Evolutionary conservation across 92 coral and sea anemone genomes (phyloP), one percentile per base, ranked within the genome.

Genomic region (Epizoanthus scotinus): DNA sequence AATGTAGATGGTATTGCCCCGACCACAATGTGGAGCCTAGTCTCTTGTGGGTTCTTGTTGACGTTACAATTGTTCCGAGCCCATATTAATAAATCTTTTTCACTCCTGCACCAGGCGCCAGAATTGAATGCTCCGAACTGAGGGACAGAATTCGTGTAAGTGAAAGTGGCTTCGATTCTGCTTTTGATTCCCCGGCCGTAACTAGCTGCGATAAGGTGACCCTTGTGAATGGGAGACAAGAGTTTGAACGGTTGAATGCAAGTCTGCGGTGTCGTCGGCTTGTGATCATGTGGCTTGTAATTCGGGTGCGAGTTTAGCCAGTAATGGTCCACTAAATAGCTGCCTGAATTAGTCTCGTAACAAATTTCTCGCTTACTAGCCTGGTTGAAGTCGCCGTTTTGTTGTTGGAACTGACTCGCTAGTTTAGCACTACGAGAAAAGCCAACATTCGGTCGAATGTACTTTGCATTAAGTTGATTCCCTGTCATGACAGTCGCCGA

Each of bases 1-100:
- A 26, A 79, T 50, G 73, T 81, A 70, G 81, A 81, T 49, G 85
- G 85, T 5, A 82, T 82, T 50, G 73, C 81, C 3, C 84, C 84
- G 15, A 63, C 84, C 34, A 79, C 49, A 38, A 79, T 36, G 69
- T 79, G 61, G n/a, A 63, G 0, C 3, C 40, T 75, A 27, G 54
- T 58, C 14, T 26, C 22, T 40, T 42, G 73, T 15, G 61, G 49
- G 63, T 79, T 65, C 8, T 49, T 64, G 18, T 31, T 5, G n/a
- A 73, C 72, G 12, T 63, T 63, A 20, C 63, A 72, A 63, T 50
- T 72, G 12, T 72, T 50, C 63, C 1, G 24, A 28, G 78, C 63
- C 78, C 78, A 72, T 5, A 14, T 20, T 72, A 12, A 20, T 34
- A 71, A 18, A 2, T 50, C 61, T 15, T 26, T 0, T 59, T 72